Conservation (phyloP, 2,888 invertebrate species). For the Pseudanteris insignis region DNA sequence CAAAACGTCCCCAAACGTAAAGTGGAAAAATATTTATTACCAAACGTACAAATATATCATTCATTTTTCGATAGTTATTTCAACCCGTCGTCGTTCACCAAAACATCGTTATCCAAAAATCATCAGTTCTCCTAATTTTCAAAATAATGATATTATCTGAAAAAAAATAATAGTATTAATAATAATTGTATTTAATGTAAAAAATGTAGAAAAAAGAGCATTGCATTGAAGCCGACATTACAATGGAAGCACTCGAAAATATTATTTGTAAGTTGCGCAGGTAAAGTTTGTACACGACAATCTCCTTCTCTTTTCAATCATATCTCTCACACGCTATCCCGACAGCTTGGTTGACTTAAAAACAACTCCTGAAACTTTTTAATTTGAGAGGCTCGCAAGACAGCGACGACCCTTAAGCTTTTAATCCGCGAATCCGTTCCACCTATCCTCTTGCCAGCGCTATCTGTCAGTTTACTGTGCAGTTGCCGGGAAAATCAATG, state of each 20-base stretch:
- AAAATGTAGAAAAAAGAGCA: neutral
- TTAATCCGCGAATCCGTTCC: slow-evolving; percentile 45
- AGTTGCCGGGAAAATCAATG: slow-evolving; percentile 48
- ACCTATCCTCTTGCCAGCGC: slow-evolving; percentile 39
- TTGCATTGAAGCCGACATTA: neutral
- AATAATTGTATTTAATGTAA: neutral
- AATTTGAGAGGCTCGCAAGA: slow-evolving; percentile 48
- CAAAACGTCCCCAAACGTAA: too few relatives aligned
- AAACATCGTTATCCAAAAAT: too few relatives aligned
- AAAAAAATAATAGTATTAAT: too few relatives aligned
- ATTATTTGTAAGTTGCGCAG: slow-evolving; percentile 20
- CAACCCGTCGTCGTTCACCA: too few relatives aligned
- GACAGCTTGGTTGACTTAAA: slow-evolving; percentile 41
- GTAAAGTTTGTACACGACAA: too few relatives aligned
- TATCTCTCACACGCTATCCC: slow-evolving; percentile 10
- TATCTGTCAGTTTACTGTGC: slow-evolving; percentile 46
- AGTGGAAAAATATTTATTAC: too few relatives aligned
- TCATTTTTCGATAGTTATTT: too few relatives aligned
- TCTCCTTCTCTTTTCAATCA: neutral
- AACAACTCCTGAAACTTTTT: slow-evolving; percentile 45
- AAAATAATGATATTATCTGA: neutral
- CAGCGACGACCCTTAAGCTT: slow-evolving; percentile 46
- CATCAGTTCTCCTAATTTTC: too few relatives aligned
- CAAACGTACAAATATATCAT: too few relatives aligned
- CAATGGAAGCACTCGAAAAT: slow-evolving; percentile 18